Conservation (phyloP, 2,113 vertebrate species). For the Phaethornis superciliosus region DNA sequence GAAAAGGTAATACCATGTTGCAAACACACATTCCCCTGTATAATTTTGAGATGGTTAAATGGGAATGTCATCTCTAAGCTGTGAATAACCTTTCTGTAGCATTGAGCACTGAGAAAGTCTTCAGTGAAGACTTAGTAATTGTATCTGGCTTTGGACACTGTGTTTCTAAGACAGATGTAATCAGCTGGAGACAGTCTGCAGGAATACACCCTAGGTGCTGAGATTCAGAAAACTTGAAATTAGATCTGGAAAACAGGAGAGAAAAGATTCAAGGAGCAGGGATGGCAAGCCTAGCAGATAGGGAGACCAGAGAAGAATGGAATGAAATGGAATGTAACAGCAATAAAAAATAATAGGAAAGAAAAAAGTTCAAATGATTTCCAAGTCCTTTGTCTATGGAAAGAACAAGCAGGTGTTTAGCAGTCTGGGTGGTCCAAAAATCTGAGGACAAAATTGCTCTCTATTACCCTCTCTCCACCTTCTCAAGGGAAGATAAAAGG, state of each 20-base stretch:
- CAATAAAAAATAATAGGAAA: not conserved
- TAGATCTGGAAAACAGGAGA: not conserved
- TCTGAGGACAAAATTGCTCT: no score
- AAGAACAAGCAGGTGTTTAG: not conserved
- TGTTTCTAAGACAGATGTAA: not conserved
- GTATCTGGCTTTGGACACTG: not conserved
- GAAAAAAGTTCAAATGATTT: not conserved
- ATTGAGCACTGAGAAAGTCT: not conserved
- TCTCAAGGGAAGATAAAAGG: no score
- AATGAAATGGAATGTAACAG: not conserved
- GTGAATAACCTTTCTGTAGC: not conserved
- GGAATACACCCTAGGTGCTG: not conserved
- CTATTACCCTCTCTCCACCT: no score
- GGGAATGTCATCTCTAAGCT: not conserved
- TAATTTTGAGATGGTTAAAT: not conserved
- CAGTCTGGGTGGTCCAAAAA: no score
- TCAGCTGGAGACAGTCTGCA: not conserved
- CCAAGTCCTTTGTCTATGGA: not conserved
- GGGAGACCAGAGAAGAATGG: not conserved
- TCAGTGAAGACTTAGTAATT: not conserved
- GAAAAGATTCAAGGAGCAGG: not conserved
- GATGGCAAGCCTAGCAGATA: not conserved
- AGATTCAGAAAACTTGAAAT: not conserved
- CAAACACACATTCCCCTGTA: fast-evolving
- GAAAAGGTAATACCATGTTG: not conserved